Base-by-base conservation (phyloP, 1,140 invertebrate species). In the Hetaerina americana region DNA sequence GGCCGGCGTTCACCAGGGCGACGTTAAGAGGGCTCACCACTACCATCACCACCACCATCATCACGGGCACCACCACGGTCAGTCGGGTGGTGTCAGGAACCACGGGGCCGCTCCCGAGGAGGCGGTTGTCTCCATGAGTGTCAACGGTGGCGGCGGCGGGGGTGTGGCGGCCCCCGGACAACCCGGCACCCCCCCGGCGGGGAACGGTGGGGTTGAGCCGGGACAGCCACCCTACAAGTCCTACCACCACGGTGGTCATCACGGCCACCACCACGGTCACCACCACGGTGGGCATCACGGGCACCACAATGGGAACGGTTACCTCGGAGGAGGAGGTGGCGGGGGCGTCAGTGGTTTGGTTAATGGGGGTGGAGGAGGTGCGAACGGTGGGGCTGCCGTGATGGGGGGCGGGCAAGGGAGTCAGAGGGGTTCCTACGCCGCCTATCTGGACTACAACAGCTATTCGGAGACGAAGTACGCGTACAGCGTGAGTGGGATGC, bases 381-480 rank as follows among this genome's bases (percentile, higher is more conserved):
- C 40, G 15, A 18, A 57, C 40, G 15, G 22, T n/a, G 40, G 40
- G 22, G 40, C 15, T 18, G 22, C 22, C 40, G 40, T 57, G 2
- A 57, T 18, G 3, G 40, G 40, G 1, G 10, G 40, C 40, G 40
- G 2, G 2, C 15, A 1, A 3, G 40, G 40, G 22, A 57, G 40
- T 12, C 22, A 12, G 3, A 18, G 15, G 6, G 31, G 6, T 6
- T 6, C 31, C 10, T 57, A 57, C 10, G 2, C 40, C 1, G 40
- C 40, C 15, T 57, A 57, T n/a, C 10, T 5, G 2, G 40, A 57
- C 40, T 57, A 57, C 40, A 57, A 10, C 40, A n/a, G 40, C 10
- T 82, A 82, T 74, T 80, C 81, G 75, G 82, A 82, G 72, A 79
- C 79, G 26, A 82, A 82, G 74, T 83, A 82, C 69, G 79, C 81